Evolutionary conservation across 2,888 invertebrate genomes (phyloP), one percentile per base, ranked within the genome.

Genomic region (Rhimphoctona megacephalus): DNA sequence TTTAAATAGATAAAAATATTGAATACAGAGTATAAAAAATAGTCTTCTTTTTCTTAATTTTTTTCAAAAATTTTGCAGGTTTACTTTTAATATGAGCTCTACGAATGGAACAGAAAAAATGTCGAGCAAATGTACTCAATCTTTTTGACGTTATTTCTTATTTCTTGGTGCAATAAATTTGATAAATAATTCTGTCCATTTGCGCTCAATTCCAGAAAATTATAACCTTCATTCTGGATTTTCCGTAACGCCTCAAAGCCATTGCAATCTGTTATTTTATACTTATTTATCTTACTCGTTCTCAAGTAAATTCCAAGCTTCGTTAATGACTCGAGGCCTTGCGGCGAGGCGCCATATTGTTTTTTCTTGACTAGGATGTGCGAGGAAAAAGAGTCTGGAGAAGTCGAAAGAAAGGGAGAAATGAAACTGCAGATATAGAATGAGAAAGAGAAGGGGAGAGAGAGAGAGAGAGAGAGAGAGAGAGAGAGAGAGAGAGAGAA

Each of bases 251-350:
- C 25, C 43, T 22, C 17, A 30, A 70, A 70, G 17, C 52, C 49
- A 66, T 49, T 64, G 64, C 49, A 64, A 49, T 77, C 22, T 49
- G 6, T 49, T 43, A 14, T 25, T 61, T 61, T 78, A 61, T 85
- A 17, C n/a, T 49, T 70, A 69, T 74, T 46, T 64, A 22, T 76
- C 70, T 64, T 61, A 52, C 52, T 85, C 81, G 66, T 77, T 73
- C 52, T 19, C 49, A 49, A 77, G 72, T 81, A 81, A 76, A 81
- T 81, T 81, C 36, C 66, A 36, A 14, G 52, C 77, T 67, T 81
- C 85, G 77, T 85, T 85, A 81, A 81, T 81, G 72, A 67, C 72
- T 77, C 30, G 43, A 52, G 57, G 66, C 66, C 81, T 67, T n/a
- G 72, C 36, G 66, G 72, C 72, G 46, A 36, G 57, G 36, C 72